phyloP scores from a whole-genome alignment of 2,113 vertebrate species.

The Indicator indicator region DNA sequence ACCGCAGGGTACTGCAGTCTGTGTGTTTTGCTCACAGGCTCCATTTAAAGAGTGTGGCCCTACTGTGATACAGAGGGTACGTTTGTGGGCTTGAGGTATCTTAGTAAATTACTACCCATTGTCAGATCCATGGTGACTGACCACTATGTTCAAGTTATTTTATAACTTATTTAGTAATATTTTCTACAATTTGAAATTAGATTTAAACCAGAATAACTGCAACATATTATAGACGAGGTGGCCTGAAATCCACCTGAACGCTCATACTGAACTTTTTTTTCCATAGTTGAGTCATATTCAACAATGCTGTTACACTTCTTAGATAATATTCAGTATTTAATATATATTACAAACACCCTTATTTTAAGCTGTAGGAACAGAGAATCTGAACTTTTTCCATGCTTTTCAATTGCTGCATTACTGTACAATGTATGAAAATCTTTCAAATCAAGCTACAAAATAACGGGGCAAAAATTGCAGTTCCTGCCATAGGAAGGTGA shows the following conservation, averaged over 20 bases:
- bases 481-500: constrained; percentile 66
- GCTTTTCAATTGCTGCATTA: neutral
- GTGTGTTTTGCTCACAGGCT: neutral
- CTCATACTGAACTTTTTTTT: neutral
- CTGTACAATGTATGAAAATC: neutral
- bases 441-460: constrained; percentile 57
- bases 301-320: neutral
- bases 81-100: neutral
- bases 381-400: constrained; percentile 20
- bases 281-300: neutral
- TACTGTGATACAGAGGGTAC: fast-evolving
- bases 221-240: neutral
- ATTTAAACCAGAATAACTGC: neutral
- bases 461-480: constrained; percentile 51
- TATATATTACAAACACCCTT: neutral
- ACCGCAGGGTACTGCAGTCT: fast-evolving
- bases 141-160: fast-evolving
- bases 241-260: neutral
- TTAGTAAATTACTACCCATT: fast-evolving
- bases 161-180: neutral
- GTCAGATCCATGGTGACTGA: fast-evolving
- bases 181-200: neutral
- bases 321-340: neutral
- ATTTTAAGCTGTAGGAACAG: constrained; percentile 5
- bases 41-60: neutral